phyloP scores from a whole-genome alignment of 2,797 vertebrate species.

The Zenarchopterus dispar region DNA sequence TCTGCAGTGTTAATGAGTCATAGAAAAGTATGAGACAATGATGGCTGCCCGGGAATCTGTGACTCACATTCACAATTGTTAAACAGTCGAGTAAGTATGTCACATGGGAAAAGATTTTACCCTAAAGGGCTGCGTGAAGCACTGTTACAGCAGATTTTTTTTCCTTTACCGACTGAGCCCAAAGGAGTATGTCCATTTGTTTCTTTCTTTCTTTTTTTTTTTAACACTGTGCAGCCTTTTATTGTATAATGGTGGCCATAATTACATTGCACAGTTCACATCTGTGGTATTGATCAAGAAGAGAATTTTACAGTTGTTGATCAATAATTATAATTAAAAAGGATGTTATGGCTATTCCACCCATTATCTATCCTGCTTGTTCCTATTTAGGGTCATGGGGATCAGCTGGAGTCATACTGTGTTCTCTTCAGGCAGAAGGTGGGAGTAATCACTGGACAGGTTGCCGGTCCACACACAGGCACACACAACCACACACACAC shows the following conservation, averaged over 20 bases:
- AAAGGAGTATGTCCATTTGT: too few relatives aligned
- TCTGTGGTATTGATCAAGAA: conserved; percentile 18
- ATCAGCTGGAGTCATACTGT: too few relatives aligned
- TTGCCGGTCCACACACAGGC: too few relatives aligned
- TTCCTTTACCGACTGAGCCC: not conserved
- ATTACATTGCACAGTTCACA: conserved; percentile 5
- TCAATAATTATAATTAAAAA: conserved; percentile 18
- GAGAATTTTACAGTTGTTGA: conserved; percentile 1
- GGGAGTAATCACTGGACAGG: too few relatives aligned
- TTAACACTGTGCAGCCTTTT: not conserved
- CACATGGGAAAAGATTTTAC: conserved; percentile 3
- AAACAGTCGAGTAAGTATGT: conserved; percentile 18
- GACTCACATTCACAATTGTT: conserved; percentile 27
- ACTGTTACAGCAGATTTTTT: conserved; percentile 1
- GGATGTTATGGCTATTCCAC: not conserved
- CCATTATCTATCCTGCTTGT: too few relatives aligned
- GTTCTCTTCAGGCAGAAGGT: too few relatives aligned
- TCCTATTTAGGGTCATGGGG: too few relatives aligned
- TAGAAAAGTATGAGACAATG: conserved; percentile 25
- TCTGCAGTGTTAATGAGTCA: conserved; percentile 55
- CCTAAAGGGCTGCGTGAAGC: conserved; percentile 9
- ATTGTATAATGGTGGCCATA: conserved; percentile 2
- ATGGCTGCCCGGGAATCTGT: conserved; percentile 34
- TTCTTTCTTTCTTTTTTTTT: not conserved
- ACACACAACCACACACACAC: too few relatives aligned